A percentile compares a stretch with the other conserved stretches of the same genome.
Conservation (phyloP, 2,113 vertebrate species). For the Podarcis muralis region DNA sequence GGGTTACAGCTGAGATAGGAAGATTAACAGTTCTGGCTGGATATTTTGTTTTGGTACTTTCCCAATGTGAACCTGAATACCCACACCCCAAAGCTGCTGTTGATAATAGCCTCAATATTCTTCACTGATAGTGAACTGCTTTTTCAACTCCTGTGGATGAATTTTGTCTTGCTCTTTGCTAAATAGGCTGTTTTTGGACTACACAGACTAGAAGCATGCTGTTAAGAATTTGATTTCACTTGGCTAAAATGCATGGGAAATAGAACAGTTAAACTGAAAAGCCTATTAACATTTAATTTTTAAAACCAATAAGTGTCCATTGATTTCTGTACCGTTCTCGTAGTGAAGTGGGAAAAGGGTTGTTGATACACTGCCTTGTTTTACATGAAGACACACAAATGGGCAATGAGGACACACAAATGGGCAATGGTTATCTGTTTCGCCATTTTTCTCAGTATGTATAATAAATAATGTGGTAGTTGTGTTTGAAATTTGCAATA, state of each 20-base stretch:
- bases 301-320: neutral
- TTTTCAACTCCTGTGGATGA: neutral
- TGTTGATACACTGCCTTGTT: neutral
- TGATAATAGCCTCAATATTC: neutral
- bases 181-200: neutral
- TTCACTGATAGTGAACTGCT: neutral
- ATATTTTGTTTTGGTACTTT: neutral
- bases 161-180: neutral
- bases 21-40: neutral
- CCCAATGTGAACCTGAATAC: neutral
- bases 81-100: neutral
- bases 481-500: neutral
- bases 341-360: neutral
- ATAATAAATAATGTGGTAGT: neutral
- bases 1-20: neutral
- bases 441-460: neutral
- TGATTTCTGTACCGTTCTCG: slow-evolving; percentile 10
- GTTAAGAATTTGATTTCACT: neutral
- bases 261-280: neutral
- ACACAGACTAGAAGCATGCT: neutral
- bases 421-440: neutral
- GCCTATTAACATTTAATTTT: neutral
- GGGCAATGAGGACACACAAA: neutral
- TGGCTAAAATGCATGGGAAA: neutral
- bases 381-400: neutral